Evolutionary conservation across 1,140 invertebrate species (phyloP).

Genomic region (Tetragnatha versicolor): DNA sequence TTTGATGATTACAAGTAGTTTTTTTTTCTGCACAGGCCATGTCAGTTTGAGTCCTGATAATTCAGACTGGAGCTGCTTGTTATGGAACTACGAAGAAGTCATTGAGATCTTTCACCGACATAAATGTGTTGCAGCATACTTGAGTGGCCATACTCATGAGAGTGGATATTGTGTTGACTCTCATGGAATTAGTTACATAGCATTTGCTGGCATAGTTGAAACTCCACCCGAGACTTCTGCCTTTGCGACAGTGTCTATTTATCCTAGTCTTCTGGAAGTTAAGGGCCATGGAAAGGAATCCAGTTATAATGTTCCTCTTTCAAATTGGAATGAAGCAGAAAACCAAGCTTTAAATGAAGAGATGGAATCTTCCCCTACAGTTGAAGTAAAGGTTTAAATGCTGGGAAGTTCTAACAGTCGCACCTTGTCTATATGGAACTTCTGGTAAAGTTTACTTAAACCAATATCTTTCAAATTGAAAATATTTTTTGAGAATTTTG

Average conservation of each 20-base stretch:
- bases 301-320: conserved; percentile 32
- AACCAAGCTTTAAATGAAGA: too few relatives aligned
- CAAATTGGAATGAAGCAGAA: not conserved
- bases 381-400: too few relatives aligned
- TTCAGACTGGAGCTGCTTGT: conserved; percentile 57
- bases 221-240: conserved; percentile 58
- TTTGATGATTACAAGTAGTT: too few relatives aligned
- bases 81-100: conserved; percentile 62
- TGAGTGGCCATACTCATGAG: conserved; percentile 62
- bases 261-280: conserved; percentile 56
- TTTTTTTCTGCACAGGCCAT: conserved; percentile 61
- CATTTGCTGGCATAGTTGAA: conserved; percentile 62
- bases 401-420: too few relatives aligned
- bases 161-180: conserved; percentile 60
- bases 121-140: conserved; percentile 60
- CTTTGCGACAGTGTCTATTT: conserved; percentile 62
- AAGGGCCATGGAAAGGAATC: conserved; percentile 57
- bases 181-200: conserved; percentile 61
- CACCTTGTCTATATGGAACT: too few relatives aligned
- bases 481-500: too few relatives aligned
- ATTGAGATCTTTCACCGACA: conserved; percentile 59
- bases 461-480: too few relatives aligned
- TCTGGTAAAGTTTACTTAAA: too few relatives aligned
- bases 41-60: conserved; percentile 59
- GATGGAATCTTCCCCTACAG: too few relatives aligned